A percentile compares a stretch with the other conserved stretches of the same genome.
Conservation (phyloP, 2,113 vertebrate genomes). For the Amphilophus citrinellus region DNA sequence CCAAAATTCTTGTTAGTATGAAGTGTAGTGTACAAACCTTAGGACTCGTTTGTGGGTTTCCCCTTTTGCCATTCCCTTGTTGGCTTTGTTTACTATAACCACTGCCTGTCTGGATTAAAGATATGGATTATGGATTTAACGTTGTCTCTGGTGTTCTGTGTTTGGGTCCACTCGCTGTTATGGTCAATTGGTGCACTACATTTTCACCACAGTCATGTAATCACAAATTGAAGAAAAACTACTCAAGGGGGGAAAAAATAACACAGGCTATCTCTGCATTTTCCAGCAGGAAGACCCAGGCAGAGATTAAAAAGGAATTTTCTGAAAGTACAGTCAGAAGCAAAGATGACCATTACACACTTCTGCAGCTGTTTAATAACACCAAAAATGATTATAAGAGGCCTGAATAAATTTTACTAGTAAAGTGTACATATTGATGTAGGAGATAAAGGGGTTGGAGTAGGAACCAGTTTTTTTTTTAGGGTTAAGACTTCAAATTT, state of each 20-base stretch:
- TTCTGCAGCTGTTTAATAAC: neutral
- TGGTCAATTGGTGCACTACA: neutral
- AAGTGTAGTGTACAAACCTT: neutral
- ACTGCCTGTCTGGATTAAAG: neutral
- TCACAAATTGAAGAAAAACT: neutral
- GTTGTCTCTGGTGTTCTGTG: neutral
- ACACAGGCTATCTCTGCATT: neutral
- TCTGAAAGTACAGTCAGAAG: neutral
- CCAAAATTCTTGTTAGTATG: neutral
- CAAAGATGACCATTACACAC: neutral
- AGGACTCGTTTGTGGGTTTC: neutral
- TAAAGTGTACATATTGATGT: neutral
- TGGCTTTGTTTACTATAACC: neutral
- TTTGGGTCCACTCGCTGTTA: neutral
- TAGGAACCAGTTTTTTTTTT: neutral
- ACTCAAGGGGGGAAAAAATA: neutral
- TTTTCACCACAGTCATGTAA: neutral
- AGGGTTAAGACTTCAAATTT: neutral
- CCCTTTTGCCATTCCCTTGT: neutral
- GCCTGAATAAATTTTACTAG: neutral
- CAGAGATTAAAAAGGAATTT: neutral
- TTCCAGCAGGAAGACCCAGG: too few species aligned
- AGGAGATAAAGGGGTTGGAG: neutral
- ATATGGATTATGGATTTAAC: neutral
- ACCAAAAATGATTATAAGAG: neutral